Conservation (phyloP, 1,140 invertebrate genomes). For the Dendroctonus valens region DNA sequence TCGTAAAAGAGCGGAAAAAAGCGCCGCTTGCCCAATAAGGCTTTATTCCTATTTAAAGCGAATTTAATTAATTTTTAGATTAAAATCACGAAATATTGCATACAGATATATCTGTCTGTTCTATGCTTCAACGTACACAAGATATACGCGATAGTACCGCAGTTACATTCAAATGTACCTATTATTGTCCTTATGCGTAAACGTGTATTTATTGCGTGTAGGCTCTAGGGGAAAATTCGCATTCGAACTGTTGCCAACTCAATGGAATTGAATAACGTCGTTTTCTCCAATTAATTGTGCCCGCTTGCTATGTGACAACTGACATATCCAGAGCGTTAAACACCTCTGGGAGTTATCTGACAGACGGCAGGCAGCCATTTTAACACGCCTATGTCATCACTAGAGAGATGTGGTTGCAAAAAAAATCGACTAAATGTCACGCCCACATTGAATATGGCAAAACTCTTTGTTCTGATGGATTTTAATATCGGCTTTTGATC, state of each 20-base stretch:
- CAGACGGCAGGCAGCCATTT: too few relatives aligned
- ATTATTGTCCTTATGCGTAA: constrained; percentile 37
- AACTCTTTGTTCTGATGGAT: too few relatives aligned
- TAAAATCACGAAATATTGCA: constrained; percentile 36
- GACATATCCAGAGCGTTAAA: too few relatives aligned
- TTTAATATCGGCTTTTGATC: too few relatives aligned
- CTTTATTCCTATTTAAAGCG: constrained; percentile 34
- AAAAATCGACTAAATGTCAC: too few relatives aligned
- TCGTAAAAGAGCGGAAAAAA: neutral
- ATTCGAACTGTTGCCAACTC: neutral
- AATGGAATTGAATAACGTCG: too few relatives aligned
- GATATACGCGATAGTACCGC: constrained; percentile 31
- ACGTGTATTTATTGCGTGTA: constrained; percentile 33
- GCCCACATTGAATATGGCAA: too few relatives aligned
- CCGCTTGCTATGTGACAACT: too few relatives aligned
- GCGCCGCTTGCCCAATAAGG: constrained; percentile 22
- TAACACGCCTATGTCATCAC: too few relatives aligned
- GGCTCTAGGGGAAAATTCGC: constrained; percentile 14
- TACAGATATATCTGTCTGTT: constrained; percentile 33
- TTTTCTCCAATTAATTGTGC: too few relatives aligned
- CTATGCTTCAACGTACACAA: constrained; percentile 31
- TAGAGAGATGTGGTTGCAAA: too few relatives aligned
- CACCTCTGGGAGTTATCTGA: too few relatives aligned
- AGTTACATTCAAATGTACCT: constrained; percentile 37
- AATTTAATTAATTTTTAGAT: constrained; percentile 37